Evolutionary conservation across 2,888 invertebrate species (phyloP).

Genomic region (Drosophila buzzatii): DNA sequence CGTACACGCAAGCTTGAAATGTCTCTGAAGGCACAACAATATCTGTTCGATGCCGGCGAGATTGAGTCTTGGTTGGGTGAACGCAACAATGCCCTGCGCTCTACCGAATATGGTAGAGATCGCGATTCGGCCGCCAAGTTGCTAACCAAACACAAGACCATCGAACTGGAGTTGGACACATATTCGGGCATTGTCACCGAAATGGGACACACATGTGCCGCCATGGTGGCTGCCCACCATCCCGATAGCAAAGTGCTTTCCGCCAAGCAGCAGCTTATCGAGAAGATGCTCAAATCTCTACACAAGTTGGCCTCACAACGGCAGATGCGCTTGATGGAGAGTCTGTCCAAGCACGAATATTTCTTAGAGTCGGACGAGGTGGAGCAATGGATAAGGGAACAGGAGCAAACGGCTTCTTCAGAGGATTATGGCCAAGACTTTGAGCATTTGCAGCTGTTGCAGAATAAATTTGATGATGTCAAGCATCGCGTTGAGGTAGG

Average conservation of each 20-base stretch:
- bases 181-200: slow-evolving; percentile 96
- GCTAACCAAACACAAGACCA: slow-evolving; percentile 96
- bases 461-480: slow-evolving; percentile 96
- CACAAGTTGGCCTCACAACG: slow-evolving; percentile 92
- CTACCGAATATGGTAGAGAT: slow-evolving; percentile 95
- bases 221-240: slow-evolving; percentile 92
- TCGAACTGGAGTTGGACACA: slow-evolving; percentile 95
- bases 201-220: slow-evolving; percentile 94
- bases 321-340: slow-evolving; percentile 95
- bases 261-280: slow-evolving; percentile 90
- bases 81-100: slow-evolving; percentile 92
- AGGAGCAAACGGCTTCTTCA: slow-evolving; percentile 94
- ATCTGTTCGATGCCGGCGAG: slow-evolving; percentile 95
- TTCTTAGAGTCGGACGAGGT: slow-evolving; percentile 95
- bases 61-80: slow-evolving; percentile 97
- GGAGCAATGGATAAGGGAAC: slow-evolving; percentile 96
- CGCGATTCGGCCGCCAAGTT: slow-evolving; percentile 96
- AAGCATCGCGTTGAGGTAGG: slow-evolving; percentile 96
- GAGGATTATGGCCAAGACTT: slow-evolving; percentile 98
- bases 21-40: slow-evolving; percentile 95
- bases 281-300: slow-evolving; percentile 91
- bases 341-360: slow-evolving; percentile 95
- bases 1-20: slow-evolving; percentile 92
- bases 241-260: slow-evolving; percentile 93
- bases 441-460: slow-evolving; percentile 93